Evolutionary conservation across 1,140 invertebrate genomes (phyloP).

Genomic region (Procambarus virginalis): DNA sequence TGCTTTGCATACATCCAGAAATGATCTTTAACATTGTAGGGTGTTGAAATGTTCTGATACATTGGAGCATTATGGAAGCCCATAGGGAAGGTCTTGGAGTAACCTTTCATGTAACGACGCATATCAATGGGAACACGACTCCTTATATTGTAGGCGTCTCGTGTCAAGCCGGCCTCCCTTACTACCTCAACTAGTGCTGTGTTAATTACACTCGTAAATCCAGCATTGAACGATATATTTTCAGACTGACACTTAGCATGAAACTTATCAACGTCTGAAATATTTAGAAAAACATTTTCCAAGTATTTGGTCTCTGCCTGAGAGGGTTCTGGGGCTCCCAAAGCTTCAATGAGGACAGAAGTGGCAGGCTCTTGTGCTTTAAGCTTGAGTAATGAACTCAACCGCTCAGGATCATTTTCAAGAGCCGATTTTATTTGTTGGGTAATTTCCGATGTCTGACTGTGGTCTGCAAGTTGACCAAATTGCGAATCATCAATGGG

Average conservation of each 20-base stretch:
- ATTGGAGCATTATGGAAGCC: background rate
- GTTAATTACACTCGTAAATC: background rate
- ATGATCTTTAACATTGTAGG: background rate
- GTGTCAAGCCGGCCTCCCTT: conserved; percentile 7
- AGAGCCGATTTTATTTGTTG: too few species aligned
- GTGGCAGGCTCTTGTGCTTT: too few species aligned
- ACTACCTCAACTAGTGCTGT: conserved; percentile 25
- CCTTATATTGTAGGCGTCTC: background rate
- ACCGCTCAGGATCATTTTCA: too few species aligned
- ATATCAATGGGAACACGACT: background rate
- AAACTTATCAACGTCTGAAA: background rate
- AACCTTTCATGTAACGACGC: conserved; percentile 14
- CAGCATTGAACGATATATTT: conserved; percentile 7
- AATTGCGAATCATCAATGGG: too few species aligned
- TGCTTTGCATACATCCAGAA: conserved; percentile 32
- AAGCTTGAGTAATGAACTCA: too few species aligned
- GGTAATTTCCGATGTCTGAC: too few species aligned
- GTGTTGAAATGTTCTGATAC: background rate
- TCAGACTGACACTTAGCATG: background rate
- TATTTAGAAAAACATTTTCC: background rate
- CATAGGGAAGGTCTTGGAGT: background rate
- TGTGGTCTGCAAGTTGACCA: too few species aligned
- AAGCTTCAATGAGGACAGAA: too few species aligned
- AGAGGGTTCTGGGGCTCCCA: too few species aligned
- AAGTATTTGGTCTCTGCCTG: too few species aligned